Evolutionary conservation across 2,113 vertebrate genomes (phyloP), one percentile per base, ranked within the genome.

Genomic region (Bubalus kerabau): DNA sequence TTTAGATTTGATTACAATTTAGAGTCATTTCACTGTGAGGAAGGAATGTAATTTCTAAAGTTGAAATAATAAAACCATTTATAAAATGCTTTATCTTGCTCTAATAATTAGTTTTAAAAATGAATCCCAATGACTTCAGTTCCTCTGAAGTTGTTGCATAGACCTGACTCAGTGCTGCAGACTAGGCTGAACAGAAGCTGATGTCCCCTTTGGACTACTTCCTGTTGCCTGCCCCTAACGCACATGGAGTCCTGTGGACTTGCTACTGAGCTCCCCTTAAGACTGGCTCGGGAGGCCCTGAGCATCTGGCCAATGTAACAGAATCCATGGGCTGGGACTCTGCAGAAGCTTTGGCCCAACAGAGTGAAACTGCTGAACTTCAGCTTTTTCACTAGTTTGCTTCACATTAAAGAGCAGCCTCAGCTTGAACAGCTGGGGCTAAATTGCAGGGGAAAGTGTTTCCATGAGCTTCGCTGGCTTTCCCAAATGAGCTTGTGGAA

Each of bases 1-100:
- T 98, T 97, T 97, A 16, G 60, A 80, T 98, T 99, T 98, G 71
- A 98, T 98, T 98, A 88, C 97, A 98, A 98, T 74, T 98, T 98
- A 95, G 97, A 97, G 97, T 97, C 81, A 89, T n/a, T 92, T 82
- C 90, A 96, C 97, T 3, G 56, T 91, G 97, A 97, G 74, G 10
- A 87, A 94, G 80, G 15, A 56, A 97, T 94, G 74, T 89, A 74
- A 97, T 91, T 97, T 96, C 96, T 93, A 97, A 67, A 88, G 67
- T 59, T 54, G 91, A 97, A 96, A 19, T 76, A n/a, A 36, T 40
- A 32, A 50, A 76, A 85, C 8, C 12, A 13, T 56, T 11, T 2
- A 36, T 26, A 98, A 98, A 64, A 11, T 48, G 13, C 13, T 76
- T 96, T 95, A 59, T 87, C 28, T 90, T 97, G 67, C 24, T 97